Evolutionary conservation across 2,113 vertebrate species (phyloP).

Genomic region (Peucedramus taeniatus): DNA sequence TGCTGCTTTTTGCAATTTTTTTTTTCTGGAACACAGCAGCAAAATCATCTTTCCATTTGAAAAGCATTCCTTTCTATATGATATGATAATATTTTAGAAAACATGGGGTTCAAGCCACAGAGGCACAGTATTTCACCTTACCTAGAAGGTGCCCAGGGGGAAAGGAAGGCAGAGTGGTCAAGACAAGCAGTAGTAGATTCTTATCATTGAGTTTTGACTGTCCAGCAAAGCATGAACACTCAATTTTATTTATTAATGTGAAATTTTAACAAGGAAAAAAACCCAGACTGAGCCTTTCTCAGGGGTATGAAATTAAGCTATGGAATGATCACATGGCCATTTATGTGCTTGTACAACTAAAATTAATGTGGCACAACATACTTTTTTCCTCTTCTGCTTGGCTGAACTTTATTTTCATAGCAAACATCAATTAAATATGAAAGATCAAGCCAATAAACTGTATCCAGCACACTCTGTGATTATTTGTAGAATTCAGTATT

Average conservation of each 20-base stretch:
- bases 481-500: background rate
- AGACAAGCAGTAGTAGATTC: background rate
- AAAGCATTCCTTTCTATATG: background rate
- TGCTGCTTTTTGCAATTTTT: background rate
- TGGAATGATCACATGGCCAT: background rate
- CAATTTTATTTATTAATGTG: background rate
- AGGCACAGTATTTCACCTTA: background rate
- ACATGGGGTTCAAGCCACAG: background rate
- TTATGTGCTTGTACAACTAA: background rate
- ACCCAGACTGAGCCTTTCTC: background rate
- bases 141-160: background rate
- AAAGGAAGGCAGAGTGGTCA: background rate
- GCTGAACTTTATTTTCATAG: conserved; percentile 4
- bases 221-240: background rate
- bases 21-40: background rate
- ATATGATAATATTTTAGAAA: background rate
- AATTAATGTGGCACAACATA: background rate
- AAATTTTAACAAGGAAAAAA: background rate
- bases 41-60: background rate
- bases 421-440: conserved; percentile 23
- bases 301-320: background rate
- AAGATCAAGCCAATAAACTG: background rate
- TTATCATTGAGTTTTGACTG: background rate
- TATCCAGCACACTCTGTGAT: background rate
- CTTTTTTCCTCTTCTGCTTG: background rate